Percentiles rank a stretch among this genome's conserved stretches.
Conservation (phyloP, 2,888 invertebrate genomes). For the Parnassius orleans region DNA sequence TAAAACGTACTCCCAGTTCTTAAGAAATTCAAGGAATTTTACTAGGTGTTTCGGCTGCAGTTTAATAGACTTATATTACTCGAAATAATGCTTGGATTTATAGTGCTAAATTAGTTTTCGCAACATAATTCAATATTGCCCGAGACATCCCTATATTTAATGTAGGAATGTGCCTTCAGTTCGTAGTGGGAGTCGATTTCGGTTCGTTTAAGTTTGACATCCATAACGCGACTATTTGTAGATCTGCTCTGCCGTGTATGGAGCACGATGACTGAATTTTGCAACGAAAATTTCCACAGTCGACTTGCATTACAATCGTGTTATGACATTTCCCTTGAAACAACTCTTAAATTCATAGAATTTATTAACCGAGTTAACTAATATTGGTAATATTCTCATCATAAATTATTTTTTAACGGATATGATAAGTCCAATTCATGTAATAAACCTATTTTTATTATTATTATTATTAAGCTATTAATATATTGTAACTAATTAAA, state of each 20-base stretch:
- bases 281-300: conserved; percentile 75
- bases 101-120: too few relatives aligned
- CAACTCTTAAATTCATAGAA: conserved; percentile 41
- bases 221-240: conserved; percentile 73
- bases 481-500: too few relatives aligned
- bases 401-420: too few relatives aligned
- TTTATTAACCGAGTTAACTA: conserved; percentile 30
- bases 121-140: background rate
- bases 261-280: conserved; percentile 72
- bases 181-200: conserved; percentile 60
- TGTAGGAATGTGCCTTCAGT: conserved; percentile 35
- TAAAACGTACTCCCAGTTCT: too few relatives aligned
- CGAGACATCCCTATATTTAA: conserved; percentile 34
- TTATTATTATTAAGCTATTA: too few relatives aligned
- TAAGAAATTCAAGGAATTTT: too few relatives aligned
- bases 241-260: conserved; percentile 56
- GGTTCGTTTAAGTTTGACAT: conserved; percentile 80
- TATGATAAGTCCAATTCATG: too few relatives aligned
- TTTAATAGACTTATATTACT: too few relatives aligned
- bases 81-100: too few relatives aligned
- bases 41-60: too few relatives aligned
- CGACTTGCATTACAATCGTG: conserved; percentile 67
- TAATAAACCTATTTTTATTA: too few relatives aligned
- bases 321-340: conserved; percentile 59
- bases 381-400: too few relatives aligned